Evolutionary conservation across 64 coral and sea anemone genomes (phyloP), one percentile per base, ranked within the genome.

Genomic region (Porites australiensis): DNA sequence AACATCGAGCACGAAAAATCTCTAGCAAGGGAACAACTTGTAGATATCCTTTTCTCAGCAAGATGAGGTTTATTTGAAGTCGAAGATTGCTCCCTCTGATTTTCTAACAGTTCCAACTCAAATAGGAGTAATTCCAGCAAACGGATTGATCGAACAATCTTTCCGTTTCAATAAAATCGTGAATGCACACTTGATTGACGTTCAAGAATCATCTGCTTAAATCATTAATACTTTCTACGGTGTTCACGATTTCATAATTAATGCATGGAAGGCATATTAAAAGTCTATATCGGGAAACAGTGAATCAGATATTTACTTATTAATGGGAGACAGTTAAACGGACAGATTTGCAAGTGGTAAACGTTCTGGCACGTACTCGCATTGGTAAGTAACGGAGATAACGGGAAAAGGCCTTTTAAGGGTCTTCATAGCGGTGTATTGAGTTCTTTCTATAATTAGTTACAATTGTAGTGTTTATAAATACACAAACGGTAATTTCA

Each of bases 211-310:
- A 8, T 84, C 63, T 52, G 6, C 22, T 49, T 84, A 61, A 84
- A 69, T 68, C 49, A 68, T 69, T 68, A 45, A 84, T 68, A 50
- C 69, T 68, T 49, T 52, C 3, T 2, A 19, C 67, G 63, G 19
- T 84, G 63, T 84, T 68, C 18, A 68, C 81, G 47, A 4, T 4
- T 46, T 14, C 5, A 14, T 84, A 20, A 84, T 68, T 84, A 68
- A 84, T 84, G 81, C 44, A 84, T 84, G 63, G 52, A 18, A 16
- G 45, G 63, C 6, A 18, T 19, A 18, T 69, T 84, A 68, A 18
- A 84, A 51, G 81, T 66, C 81, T 68, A 68, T 68, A 84, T 84
- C 81, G 20, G 81, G 81, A 84, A 69, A 84, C 45, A n/a, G 4
- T 47, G 1, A 20, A 19, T 19, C 73, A 16, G 8, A 15, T 50